These are phyloP conservation scores for Taenaris catops DNA, from an alignment of 2,888 invertebrate species.

Conservation along the genomic window DNA sequence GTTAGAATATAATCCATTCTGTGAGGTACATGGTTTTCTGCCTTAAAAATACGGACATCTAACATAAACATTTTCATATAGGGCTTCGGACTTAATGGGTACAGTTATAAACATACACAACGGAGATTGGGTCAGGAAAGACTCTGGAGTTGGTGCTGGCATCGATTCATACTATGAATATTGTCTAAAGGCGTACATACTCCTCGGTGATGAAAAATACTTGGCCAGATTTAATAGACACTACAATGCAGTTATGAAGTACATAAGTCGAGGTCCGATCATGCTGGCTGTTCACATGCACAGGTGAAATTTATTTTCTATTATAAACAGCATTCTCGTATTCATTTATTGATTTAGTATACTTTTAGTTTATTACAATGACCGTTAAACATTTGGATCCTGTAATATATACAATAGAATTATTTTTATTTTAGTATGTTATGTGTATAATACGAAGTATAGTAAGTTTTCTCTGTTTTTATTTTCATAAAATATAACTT, in stretches of 20 bases:
- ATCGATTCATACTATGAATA: slow-evolving; percentile 99
- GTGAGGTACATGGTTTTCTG: too few relatives aligned
- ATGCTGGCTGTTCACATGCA: slow-evolving; percentile 98
- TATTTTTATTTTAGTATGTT: too few relatives aligned
- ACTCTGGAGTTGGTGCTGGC: slow-evolving; percentile 99
- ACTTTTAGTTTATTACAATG: too few relatives aligned
- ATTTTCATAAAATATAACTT: too few relatives aligned
- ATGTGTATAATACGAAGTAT: too few relatives aligned
- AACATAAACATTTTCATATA: slow-evolving; percentile 25
- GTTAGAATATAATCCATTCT: too few relatives aligned
- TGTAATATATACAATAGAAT: too few relatives aligned
- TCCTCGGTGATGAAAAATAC: slow-evolving; percentile 96
- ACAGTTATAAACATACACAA: slow-evolving; percentile 98
- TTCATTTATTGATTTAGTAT: too few relatives aligned
- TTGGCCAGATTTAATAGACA: slow-evolving; percentile 96
- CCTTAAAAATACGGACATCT: too few relatives aligned
- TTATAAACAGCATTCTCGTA: too few relatives aligned
- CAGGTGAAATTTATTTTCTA: slow-evolving; percentile 49
- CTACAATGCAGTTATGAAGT: slow-evolving; percentile 98
- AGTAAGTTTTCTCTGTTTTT: too few relatives aligned
- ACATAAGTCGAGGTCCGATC: slow-evolving; percentile 97
- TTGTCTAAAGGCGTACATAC: slow-evolving; percentile 97
- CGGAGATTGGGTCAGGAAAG: slow-evolving; percentile 98
- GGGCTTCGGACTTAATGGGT: slow-evolving; percentile 94
- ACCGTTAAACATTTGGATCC: too few relatives aligned